A percentile compares a stretch with the other conserved stretches of the same genome.
These are phyloP conservation scores for Penaeus vannamei DNA, from an alignment of 1,140 invertebrate genomes.

Conservation along the genomic window DNA sequence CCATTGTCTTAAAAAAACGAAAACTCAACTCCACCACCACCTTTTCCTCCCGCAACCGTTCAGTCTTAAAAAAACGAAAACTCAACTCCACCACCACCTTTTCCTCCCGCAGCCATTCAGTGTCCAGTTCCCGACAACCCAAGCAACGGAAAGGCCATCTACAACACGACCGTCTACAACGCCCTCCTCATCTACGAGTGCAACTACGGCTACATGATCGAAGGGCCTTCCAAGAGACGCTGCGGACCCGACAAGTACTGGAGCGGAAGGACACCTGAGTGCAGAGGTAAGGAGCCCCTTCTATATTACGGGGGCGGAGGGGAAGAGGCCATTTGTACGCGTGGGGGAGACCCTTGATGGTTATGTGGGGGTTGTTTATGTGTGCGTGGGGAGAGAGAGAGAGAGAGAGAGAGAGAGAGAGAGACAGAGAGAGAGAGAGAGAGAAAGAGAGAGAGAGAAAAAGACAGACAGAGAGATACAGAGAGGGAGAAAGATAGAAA, in stretches of 20 bases:
- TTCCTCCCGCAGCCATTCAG: conserved; percentile 80
- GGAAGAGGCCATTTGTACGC: background rate
- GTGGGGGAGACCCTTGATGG: no score
- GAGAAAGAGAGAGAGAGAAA: no score
- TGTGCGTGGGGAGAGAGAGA: no score
- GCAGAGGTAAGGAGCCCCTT: conserved; percentile 53
- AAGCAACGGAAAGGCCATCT: conserved; percentile 89
- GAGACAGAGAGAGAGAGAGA: no score
- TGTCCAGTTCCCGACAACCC: conserved; percentile 90
- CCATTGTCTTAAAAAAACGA: no score
- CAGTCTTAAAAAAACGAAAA: conserved; percentile 72
- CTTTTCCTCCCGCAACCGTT: no score
- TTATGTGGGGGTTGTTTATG: no score
- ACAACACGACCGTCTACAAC: conserved; percentile 92
- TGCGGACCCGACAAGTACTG: conserved; percentile 92
- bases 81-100: background rate
- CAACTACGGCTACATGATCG: conserved; percentile 90
- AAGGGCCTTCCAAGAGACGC: conserved; percentile 76
- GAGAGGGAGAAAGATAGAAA: no score
- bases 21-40: no score
- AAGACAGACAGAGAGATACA: no score
- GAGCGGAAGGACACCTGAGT: conserved; percentile 76
- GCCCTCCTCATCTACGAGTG: conserved; percentile 94
- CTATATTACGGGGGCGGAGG: background rate
- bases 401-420: no score